These are phyloP conservation scores for Theristicus caerulescens DNA, from an alignment of 2,113 vertebrate genomes.

Conservation along the genomic window DNA sequence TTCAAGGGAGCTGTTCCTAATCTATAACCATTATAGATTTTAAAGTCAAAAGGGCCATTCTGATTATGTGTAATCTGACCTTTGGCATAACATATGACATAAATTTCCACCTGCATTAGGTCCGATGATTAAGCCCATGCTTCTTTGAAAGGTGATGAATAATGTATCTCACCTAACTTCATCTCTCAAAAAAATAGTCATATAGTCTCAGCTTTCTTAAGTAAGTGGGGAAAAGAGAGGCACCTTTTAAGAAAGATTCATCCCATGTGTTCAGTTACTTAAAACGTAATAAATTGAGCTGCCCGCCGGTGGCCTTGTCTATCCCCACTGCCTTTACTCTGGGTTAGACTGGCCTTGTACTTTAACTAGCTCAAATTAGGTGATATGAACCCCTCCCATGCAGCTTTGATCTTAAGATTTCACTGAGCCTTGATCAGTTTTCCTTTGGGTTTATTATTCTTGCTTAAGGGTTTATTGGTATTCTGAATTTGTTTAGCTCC, in stretches of 20 bases:
- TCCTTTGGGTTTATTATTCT: neutral
- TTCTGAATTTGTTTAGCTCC: neutral
- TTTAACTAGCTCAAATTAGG: neutral
- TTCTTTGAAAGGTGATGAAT: conserved; percentile 25
- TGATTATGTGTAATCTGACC: conserved; percentile 57
- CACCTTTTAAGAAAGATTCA: neutral
- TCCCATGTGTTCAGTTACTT: neutral
- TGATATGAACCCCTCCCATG: neutral
- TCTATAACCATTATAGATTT: conserved; percentile 38
- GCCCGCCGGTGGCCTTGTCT: neutral
- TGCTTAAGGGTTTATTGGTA: neutral
- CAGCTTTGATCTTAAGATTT: neutral
- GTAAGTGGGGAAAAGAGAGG: neutral
- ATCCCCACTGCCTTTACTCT: neutral
- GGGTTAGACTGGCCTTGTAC: neutral
- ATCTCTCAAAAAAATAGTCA: neutral
- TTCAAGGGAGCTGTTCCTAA: conserved; percentile 30
- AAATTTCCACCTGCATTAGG: conserved; percentile 38
- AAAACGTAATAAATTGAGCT: neutral
- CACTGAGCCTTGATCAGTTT: neutral
- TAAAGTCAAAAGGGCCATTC: conserved; percentile 24
- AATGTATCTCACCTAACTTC: conserved; percentile 1
- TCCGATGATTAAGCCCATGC: neutral
- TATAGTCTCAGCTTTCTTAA: neutral
- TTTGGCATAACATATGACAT: conserved; percentile 35